These are phyloP conservation scores for Agrilus cyanescens DNA, from an alignment of 2,888 invertebrate genomes.

Conservation along the genomic window DNA sequence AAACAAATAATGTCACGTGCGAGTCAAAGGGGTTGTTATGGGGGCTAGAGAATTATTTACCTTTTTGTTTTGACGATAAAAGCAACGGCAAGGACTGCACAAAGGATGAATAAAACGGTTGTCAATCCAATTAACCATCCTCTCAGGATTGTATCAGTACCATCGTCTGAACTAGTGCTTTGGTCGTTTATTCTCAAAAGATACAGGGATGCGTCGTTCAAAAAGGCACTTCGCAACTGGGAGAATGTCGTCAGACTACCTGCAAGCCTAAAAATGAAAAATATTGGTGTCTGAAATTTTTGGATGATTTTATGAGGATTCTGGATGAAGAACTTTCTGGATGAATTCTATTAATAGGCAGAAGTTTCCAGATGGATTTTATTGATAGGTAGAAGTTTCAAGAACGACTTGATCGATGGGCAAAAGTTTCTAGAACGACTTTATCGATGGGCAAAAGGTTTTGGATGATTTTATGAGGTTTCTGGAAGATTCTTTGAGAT, in stretches of 20 bases:
- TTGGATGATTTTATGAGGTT: too few relatives aligned
- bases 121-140: constrained; percentile 43
- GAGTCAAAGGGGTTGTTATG: background rate
- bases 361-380: too few relatives aligned
- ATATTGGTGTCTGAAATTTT: too few relatives aligned
- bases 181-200: constrained; percentile 18
- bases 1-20: background rate
- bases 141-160: constrained; percentile 34
- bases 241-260: constrained; percentile 18
- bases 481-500: too few relatives aligned
- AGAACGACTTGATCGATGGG: too few relatives aligned
- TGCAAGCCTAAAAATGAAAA: constrained; percentile 20
- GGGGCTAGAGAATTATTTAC: constrained; percentile 30
- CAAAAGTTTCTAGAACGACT: too few relatives aligned
- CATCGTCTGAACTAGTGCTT: constrained; percentile 21
- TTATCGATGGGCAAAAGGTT: too few relatives aligned
- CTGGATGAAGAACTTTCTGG: too few relatives aligned
- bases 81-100: constrained; percentile 40
- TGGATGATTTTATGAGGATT: too few relatives aligned
- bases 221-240: constrained; percentile 17
- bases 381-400: too few relatives aligned
- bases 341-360: too few relatives aligned
- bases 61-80: constrained; percentile 45
- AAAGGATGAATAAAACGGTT: constrained; percentile 41
- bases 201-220: constrained; percentile 11